A percentile compares a stretch with the other conserved stretches of the same genome.
phyloP scores from a whole-genome alignment of 2,113 vertebrate genomes.

The Irena cyanogastra region DNA sequence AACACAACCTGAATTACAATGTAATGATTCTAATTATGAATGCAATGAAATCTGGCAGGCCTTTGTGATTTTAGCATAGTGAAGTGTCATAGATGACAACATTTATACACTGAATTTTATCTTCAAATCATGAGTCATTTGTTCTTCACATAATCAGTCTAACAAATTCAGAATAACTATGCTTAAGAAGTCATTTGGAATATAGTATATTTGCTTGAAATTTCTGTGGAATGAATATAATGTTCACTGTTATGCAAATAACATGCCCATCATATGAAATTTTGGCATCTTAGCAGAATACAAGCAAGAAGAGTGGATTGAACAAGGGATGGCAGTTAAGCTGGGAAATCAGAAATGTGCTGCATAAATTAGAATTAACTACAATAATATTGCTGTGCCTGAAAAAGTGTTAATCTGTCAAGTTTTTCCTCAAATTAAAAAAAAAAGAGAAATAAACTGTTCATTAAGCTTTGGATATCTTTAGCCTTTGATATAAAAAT shows the following conservation, averaged over 20 bases:
- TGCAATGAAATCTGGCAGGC: conserved; percentile 38
- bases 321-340: conserved; percentile 12
- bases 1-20: conserved; percentile 61
- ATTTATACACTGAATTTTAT: conserved; percentile 49
- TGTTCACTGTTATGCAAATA: conserved; percentile 28
- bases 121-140: conserved; percentile 47
- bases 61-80: conserved; percentile 26
- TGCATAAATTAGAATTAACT: conserved; percentile 23
- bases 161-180: conserved; percentile 22
- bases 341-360: background rate
- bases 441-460: background rate
- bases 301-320: background rate
- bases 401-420: background rate
- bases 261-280: background rate
- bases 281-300: background rate
- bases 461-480: background rate
- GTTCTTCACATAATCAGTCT: conserved; percentile 14
- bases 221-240: conserved; percentile 10
- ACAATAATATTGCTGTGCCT: background rate
- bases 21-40: conserved; percentile 52
- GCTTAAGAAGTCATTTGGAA: conserved; percentile 24
- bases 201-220: conserved; percentile 11
- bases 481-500: background rate
- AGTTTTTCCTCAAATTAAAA: background rate
- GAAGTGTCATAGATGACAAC: conserved; percentile 14